Evolutionary conservation across 2,888 invertebrate species (phyloP).

Genomic region (Agriopis aurantiaria): DNA sequence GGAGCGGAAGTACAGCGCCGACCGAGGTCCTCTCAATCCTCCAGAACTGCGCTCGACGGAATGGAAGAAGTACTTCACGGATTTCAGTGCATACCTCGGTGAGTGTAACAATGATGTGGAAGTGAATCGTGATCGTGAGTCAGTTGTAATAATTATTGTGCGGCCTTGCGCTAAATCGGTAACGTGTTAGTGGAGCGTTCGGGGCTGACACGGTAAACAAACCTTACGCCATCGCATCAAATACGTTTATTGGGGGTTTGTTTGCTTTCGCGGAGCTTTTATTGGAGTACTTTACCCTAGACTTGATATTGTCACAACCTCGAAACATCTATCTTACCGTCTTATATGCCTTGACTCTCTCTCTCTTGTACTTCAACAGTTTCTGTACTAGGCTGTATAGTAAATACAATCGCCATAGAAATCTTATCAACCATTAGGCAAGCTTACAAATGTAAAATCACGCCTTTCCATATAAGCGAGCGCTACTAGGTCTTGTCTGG

Average conservation of each 20-base stretch:
- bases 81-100: constrained; percentile 85
- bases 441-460: constrained; percentile 35
- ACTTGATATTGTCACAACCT: constrained; percentile 1
- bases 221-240: constrained; percentile 72
- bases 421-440: constrained; percentile 16
- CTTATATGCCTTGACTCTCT: neutral
- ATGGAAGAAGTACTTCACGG: constrained; percentile 82
- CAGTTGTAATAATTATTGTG: constrained; percentile 66
- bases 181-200: constrained; percentile 78
- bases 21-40: constrained; percentile 69
- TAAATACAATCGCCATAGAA: constrained; percentile 16
- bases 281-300: neutral
- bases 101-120: constrained; percentile 64
- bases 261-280: constrained; percentile 33
- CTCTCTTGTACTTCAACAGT: neutral
- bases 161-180: constrained; percentile 83
- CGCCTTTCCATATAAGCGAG: constrained; percentile 27
- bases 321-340: no score
- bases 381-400: neutral
- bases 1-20: constrained; percentile 85
- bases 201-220: constrained; percentile 77
- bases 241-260: constrained; percentile 49
- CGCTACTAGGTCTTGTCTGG: constrained; percentile 28
- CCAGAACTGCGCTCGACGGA: constrained; percentile 74
- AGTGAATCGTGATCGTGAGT: constrained; percentile 71